A percentile compares a stretch with the other conserved stretches of the same genome.
Evolutionary conservation across 2,888 invertebrate species (phyloP).

Genomic region (Acrobasis suavella): DNA sequence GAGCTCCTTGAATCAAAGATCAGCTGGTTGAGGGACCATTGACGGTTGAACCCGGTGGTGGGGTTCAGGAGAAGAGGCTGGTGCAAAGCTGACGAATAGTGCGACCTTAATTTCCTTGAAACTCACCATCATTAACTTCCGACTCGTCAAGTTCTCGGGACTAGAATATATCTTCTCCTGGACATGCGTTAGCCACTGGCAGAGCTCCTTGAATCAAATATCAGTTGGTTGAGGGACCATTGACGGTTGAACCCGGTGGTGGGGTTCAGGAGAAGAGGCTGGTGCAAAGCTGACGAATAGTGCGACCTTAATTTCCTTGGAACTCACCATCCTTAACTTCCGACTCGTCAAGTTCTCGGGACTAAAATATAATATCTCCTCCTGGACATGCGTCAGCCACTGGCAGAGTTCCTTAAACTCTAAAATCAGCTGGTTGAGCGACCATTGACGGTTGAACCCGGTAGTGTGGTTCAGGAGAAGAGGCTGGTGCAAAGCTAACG

Average conservation of each 20-base stretch:
- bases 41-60: slow-evolving; percentile 69
- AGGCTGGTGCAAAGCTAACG: slow-evolving; percentile 68
- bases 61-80: slow-evolving; percentile 63
- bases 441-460: slow-evolving; percentile 84
- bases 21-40: slow-evolving; percentile 90
- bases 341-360: slow-evolving; percentile 86
- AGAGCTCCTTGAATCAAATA: slow-evolving; percentile 90
- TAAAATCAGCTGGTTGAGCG: slow-evolving; percentile 87
- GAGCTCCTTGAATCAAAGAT: slow-evolving; percentile 90
- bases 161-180: slow-evolving; percentile 90
- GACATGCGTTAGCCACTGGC: slow-evolving; percentile 90
- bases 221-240: slow-evolving; percentile 90
- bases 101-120: slow-evolving; percentile 43
- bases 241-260: slow-evolving; percentile 74
- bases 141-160: slow-evolving; percentile 86
- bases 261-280: slow-evolving; percentile 62
- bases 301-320: slow-evolving; percentile 57
- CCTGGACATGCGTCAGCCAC: slow-evolving; percentile 91
- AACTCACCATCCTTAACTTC: slow-evolving; percentile 85
- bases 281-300: slow-evolving; percentile 76
- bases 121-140: slow-evolving; percentile 85
- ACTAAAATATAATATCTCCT: slow-evolving; percentile 88
- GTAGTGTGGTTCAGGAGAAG: slow-evolving; percentile 63
- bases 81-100: slow-evolving; percentile 79
- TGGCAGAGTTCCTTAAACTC: slow-evolving; percentile 92